phyloP scores from a whole-genome alignment of 1,140 invertebrate genomes.

The Drosophila micromelanica region DNA sequence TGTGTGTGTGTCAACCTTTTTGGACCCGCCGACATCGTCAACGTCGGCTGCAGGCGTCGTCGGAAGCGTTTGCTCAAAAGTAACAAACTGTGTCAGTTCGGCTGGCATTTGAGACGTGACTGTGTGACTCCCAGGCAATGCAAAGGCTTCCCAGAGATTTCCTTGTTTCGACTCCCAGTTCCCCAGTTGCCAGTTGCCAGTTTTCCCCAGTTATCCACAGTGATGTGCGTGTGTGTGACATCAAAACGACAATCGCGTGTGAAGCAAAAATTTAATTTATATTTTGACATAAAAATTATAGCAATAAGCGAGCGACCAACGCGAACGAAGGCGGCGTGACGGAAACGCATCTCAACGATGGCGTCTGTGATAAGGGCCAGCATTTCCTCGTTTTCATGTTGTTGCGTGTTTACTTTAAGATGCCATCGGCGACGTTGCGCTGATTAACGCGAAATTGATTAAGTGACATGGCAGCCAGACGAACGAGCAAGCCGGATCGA shows the following conservation, averaged over 20 bases:
- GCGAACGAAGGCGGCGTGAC: conserved; percentile 24
- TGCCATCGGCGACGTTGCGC: conserved; percentile 72
- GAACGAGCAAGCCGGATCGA: background rate
- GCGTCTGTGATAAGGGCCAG: conserved; percentile 58
- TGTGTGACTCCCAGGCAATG: conserved; percentile 53
- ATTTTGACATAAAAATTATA: conserved; percentile 83
- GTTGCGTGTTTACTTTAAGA: conserved; percentile 70
- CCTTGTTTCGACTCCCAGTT: conserved; percentile 1
- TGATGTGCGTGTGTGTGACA: conserved; percentile 58
- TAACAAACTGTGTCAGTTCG: conserved; percentile 81
- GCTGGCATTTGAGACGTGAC: conserved; percentile 79
- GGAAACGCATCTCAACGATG: conserved; percentile 55
- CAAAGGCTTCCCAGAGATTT: conserved; percentile 23
- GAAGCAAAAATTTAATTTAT: conserved; percentile 83
- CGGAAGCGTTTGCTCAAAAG: conserved; percentile 63
- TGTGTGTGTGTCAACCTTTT: conserved; percentile 64
- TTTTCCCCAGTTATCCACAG: conserved; percentile 11
- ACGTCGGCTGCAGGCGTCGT: conserved; percentile 67
- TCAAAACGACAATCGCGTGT: conserved; percentile 82
- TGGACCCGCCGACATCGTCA: conserved; percentile 52
- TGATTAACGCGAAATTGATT: conserved; percentile 82
- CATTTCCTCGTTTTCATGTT: conserved; percentile 38
- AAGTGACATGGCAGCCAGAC: conserved; percentile 65
- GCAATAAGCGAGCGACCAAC: conserved; percentile 61
- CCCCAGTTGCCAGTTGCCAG: background rate